phyloP scores from a whole-genome alignment of 2,888 invertebrate species.

The Alloscopus bannaensis region DNA sequence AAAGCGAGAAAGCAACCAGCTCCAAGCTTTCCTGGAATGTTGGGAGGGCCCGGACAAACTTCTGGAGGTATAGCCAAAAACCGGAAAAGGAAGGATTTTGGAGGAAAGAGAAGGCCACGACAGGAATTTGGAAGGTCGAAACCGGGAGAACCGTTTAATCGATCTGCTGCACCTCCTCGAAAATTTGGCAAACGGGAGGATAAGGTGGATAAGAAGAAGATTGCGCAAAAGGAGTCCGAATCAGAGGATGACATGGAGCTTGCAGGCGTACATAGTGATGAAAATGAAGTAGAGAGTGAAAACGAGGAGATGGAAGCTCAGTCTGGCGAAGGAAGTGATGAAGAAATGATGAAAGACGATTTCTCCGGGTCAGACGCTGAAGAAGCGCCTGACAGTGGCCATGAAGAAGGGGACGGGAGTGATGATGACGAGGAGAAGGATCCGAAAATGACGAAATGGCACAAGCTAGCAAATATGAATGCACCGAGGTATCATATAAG shows the following conservation, averaged over 20 bases:
- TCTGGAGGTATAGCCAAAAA: conserved; percentile 79
- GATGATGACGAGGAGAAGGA: conserved; percentile 74
- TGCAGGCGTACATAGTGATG: conserved; percentile 23
- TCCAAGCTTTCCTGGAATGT: conserved; percentile 78
- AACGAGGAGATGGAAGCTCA: conserved; percentile 67
- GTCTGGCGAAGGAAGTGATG: conserved; percentile 37
- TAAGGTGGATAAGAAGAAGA: not conserved
- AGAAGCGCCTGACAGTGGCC: conserved; percentile 73
- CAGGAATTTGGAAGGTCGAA: conserved; percentile 77
- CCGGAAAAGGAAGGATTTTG: conserved; percentile 47
- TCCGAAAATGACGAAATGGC: conserved; percentile 75
- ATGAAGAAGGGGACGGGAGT: conserved; percentile 66
- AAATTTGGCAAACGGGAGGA: not conserved
- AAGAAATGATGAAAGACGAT: conserved; percentile 60
- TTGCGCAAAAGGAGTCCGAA: conserved; percentile 73
- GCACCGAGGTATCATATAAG: not conserved
- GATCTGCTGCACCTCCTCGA: not conserved
- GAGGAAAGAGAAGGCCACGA: conserved; percentile 71
- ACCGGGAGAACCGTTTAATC: conserved; percentile 45
- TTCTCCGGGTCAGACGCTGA: conserved; percentile 64
- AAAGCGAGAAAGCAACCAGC: conserved; percentile 91
- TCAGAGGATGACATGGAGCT: conserved; percentile 69
- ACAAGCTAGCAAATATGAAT: conserved; percentile 74
- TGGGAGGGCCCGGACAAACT: not conserved
- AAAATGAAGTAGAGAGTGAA: conserved; percentile 74